Conservation (phyloP, 2,888 invertebrate genomes). For the Apodemia zela region DNA sequence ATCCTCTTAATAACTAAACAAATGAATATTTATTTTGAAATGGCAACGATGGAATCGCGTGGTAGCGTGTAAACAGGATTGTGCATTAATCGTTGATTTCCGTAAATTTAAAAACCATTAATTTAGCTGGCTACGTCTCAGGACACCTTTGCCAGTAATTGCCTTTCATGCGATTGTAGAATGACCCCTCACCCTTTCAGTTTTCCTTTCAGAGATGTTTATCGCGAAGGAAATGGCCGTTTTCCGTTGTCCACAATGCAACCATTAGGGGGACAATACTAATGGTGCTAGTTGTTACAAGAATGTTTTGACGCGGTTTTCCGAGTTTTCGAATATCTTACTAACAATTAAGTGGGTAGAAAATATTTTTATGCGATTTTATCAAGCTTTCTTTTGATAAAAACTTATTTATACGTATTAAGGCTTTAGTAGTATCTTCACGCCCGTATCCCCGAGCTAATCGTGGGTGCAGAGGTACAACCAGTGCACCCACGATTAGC, state of each 20-base stretch:
- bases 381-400: neutral
- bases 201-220: constrained; percentile 74
- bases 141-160: constrained; percentile 60
- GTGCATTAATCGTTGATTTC: constrained; percentile 42
- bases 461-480: too few species aligned
- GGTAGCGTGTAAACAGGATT: constrained; percentile 20
- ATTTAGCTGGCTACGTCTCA: constrained; percentile 35
- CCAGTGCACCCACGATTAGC: too few species aligned
- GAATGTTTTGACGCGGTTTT: constrained; percentile 28
- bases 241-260: constrained; percentile 75
- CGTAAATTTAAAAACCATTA: constrained; percentile 51
- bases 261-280: constrained; percentile 72
- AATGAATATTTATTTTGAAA: neutral
- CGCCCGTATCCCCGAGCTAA: too few species aligned
- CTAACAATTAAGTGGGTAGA: constrained; percentile 11
- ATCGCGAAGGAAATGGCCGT: constrained; percentile 77
- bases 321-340: constrained; percentile 20
- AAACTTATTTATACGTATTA: too few species aligned
- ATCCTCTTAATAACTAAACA: too few species aligned
- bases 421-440: neutral
- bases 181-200: constrained; percentile 69
- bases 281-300: constrained; percentile 59
- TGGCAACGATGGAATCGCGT: neutral
- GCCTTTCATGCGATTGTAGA: constrained; percentile 48
- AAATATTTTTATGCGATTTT: constrained; percentile 20